Evolutionary conservation across 2,888 invertebrate species (phyloP).

Genomic region (Mycalesis mineus): DNA sequence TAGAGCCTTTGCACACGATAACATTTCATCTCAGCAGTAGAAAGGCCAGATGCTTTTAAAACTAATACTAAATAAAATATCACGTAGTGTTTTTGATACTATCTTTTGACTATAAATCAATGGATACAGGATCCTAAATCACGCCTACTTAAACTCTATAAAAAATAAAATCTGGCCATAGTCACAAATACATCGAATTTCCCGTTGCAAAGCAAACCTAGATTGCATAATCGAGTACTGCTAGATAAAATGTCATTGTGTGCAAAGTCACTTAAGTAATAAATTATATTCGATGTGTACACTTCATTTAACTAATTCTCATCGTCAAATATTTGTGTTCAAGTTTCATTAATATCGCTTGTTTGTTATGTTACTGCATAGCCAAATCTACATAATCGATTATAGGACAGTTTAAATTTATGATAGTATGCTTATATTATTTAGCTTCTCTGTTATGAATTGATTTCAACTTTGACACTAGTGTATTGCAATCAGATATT

Average conservation of each 20-base stretch:
- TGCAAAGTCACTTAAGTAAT: conserved; percentile 11
- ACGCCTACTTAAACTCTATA: too few species aligned
- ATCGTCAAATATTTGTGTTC: conserved; percentile 18
- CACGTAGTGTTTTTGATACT: too few species aligned
- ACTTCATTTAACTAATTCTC: conserved; percentile 17
- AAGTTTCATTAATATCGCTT: conserved; percentile 20
- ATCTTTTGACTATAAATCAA: too few species aligned
- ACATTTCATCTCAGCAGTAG: neutral
- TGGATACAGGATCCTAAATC: too few species aligned
- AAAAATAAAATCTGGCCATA: too few species aligned
- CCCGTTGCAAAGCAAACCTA: too few species aligned
- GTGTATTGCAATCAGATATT: neutral
- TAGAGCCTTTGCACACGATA: neutral
- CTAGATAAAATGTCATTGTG: neutral
- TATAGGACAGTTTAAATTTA: conserved; percentile 1
- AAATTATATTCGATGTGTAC: conserved; percentile 17
- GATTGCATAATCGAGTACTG: too few species aligned
- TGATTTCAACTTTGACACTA: neutral
- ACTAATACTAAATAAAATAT: too few species aligned
- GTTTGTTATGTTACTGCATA: conserved; percentile 12
- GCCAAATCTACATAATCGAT: conserved; percentile 15
- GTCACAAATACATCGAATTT: too few species aligned
- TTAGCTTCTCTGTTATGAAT: neutral
- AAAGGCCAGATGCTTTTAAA: too few species aligned
- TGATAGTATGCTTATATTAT: neutral